phyloP scores from a whole-genome alignment of 30 jellyfish, hydroid and myxozoan species.

The Turritopsis rubra region DNA sequence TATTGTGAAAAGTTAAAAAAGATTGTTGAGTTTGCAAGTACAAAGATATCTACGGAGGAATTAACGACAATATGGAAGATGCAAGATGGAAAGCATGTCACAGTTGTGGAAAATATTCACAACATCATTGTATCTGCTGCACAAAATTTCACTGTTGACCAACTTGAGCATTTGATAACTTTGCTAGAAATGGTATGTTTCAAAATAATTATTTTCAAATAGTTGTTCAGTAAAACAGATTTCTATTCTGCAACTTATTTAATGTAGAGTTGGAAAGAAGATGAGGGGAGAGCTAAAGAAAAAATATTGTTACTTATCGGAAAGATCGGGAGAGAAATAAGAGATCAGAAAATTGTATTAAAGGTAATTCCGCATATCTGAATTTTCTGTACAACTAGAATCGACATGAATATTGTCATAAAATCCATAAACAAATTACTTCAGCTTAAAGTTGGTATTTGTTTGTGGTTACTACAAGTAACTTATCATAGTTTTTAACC shows the following conservation, averaged over 20 bases:
- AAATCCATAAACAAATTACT: no score
- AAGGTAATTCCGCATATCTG: constrained; percentile 42
- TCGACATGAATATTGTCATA: no score
- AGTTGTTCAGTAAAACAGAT: neutral
- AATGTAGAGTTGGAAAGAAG: constrained; percentile 72
- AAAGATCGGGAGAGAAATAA: constrained; percentile 78
- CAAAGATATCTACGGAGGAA: constrained; percentile 80
- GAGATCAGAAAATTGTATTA: constrained; percentile 52
- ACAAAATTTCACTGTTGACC: constrained; percentile 68
- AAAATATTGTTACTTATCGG: constrained; percentile 69
- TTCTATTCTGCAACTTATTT: neutral
- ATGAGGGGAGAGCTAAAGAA: constrained; percentile 74
- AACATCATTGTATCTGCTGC: constrained; percentile 83
- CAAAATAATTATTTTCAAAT: neutral
- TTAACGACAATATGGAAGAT: constrained; percentile 78
- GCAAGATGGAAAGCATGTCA: constrained; percentile 90
- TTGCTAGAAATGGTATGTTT: constrained; percentile 57
- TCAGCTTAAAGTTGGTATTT: no score
- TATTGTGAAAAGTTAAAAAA: constrained; percentile 85
- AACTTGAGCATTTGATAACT: constrained; percentile 70
- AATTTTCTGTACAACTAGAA: no score
- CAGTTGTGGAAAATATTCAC: constrained; percentile 93
- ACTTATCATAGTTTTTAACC: no score
- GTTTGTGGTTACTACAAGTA: no score
- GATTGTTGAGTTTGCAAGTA: constrained; percentile 80